Conservation (phyloP, 2,797 vertebrate species). For the Mus caroli region DNA sequence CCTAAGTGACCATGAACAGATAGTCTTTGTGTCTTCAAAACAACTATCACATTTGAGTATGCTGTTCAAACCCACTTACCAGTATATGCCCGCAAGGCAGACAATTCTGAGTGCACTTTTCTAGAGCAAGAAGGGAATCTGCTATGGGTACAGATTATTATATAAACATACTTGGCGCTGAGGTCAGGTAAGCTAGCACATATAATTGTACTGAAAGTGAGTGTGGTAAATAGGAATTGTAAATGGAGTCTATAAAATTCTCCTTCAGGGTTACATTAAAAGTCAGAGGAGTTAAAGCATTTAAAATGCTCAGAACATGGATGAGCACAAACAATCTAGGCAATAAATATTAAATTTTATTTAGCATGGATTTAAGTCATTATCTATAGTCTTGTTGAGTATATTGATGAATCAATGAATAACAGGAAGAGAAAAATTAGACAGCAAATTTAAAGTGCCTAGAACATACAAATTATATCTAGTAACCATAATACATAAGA, state of each 20-base stretch:
- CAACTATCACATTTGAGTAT: not conserved
- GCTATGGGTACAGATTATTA: not conserved
- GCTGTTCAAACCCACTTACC: not conserved
- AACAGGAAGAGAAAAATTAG: constrained; percentile 14
- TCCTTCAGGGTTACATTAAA: constrained; percentile 16
- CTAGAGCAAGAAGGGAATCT: constrained; percentile 14
- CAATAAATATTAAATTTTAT: constrained; percentile 48
- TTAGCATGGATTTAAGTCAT: constrained; percentile 53
- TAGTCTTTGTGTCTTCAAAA: not conserved
- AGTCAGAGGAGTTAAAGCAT: constrained; percentile 35
- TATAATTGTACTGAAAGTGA: not conserved
- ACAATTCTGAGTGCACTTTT: not conserved
- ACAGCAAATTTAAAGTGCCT: constrained; percentile 40
- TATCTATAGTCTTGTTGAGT: constrained; percentile 34
- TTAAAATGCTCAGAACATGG: constrained; percentile 22
- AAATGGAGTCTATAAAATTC: constrained; percentile 10
- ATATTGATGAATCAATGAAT: constrained; percentile 33
- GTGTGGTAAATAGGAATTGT: not conserved
- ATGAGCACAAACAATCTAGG: not conserved
- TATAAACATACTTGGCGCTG: not conserved
- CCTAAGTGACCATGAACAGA: not conserved
- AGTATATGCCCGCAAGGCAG: not conserved
- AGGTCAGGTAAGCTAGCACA: not conserved
- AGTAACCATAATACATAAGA: not conserved
- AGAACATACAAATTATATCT: not conserved